phyloP scores from a whole-genome alignment of 2,113 vertebrate genomes.

The Vidua macroura region DNA sequence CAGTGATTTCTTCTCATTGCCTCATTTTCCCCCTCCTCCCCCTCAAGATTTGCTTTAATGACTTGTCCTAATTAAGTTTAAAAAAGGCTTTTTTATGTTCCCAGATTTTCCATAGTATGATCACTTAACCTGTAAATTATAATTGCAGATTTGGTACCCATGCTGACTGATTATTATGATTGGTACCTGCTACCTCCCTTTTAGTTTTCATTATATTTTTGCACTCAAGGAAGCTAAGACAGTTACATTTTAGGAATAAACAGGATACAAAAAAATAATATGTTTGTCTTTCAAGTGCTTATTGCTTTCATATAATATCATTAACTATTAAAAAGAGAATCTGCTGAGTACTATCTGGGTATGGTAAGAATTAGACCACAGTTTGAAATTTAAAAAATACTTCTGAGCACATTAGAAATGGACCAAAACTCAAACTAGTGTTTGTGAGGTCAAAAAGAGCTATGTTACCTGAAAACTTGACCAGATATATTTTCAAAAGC shows the following conservation, averaged over 20 bases:
- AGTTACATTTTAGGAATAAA: not conserved
- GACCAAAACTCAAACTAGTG: not conserved
- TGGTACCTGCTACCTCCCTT: not conserved
- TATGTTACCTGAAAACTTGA: not conserved
- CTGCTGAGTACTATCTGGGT: not conserved
- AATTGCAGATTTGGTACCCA: not conserved
- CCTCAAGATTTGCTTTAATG: not conserved
- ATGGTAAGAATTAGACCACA: not conserved
- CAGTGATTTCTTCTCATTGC: not conserved
- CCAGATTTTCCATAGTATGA: not conserved
- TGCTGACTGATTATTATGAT: not conserved
- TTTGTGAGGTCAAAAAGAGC: not conserved
- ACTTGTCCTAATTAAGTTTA: slow-evolving; percentile 41
- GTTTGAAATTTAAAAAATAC: not conserved
- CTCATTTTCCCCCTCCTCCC: not conserved
- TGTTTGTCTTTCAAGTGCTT: not conserved
- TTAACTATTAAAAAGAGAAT: not conserved
- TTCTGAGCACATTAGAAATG: not conserved
- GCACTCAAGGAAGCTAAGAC: not conserved
- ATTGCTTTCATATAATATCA: not conserved
- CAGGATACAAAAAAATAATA: not conserved
- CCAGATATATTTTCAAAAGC: not conserved
- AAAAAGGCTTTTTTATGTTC: not conserved
- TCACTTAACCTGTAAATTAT: slow-evolving; percentile 18
- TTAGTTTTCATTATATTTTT: not conserved